Evolutionary conservation across 1,140 invertebrate genomes (phyloP).

Genomic region (Diorhabda elongata): DNA sequence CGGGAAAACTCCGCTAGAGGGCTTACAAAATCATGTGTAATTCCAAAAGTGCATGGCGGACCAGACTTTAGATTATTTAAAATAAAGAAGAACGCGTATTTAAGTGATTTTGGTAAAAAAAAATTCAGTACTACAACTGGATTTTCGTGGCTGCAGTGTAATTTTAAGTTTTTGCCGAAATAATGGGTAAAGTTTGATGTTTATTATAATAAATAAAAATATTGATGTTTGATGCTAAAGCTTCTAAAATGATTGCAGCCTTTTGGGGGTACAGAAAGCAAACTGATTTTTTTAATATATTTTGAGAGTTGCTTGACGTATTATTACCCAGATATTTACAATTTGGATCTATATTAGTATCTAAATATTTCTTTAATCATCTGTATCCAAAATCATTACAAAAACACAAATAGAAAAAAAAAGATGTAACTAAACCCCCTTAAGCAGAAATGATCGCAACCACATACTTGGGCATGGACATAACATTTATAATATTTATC

Average conservation of each 20-base stretch:
- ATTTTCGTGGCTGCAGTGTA: slow-evolving; percentile 6
- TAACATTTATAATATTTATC: too few species aligned
- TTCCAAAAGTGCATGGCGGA: slow-evolving; percentile 29
- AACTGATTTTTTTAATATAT: neutral
- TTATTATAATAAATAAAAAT: neutral
- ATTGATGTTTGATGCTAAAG: neutral
- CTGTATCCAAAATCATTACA: neutral
- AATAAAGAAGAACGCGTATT: slow-evolving; percentile 27
- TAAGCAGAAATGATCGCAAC: too few species aligned
- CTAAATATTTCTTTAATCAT: neutral
- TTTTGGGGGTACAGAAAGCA: neutral
- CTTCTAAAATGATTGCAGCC: neutral
- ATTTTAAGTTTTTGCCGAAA: slow-evolving; percentile 1
- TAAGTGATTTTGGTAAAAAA: neutral
- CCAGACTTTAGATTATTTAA: slow-evolving; percentile 29
- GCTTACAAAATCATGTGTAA: slow-evolving; percentile 22
- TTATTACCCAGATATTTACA: neutral
- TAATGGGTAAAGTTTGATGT: slow-evolving; percentile 30
- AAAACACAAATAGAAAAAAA: too few species aligned
- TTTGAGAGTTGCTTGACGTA: slow-evolving; percentile 14
- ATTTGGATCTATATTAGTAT: neutral
- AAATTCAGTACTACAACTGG: slow-evolving; percentile 24
- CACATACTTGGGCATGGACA: too few species aligned
- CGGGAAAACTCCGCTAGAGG: slow-evolving; percentile 26
- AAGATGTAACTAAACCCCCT: too few species aligned